These are phyloP conservation scores for Craterocephalus amniculus DNA, from an alignment of 2,797 vertebrate genomes.

Conservation along the genomic window DNA sequence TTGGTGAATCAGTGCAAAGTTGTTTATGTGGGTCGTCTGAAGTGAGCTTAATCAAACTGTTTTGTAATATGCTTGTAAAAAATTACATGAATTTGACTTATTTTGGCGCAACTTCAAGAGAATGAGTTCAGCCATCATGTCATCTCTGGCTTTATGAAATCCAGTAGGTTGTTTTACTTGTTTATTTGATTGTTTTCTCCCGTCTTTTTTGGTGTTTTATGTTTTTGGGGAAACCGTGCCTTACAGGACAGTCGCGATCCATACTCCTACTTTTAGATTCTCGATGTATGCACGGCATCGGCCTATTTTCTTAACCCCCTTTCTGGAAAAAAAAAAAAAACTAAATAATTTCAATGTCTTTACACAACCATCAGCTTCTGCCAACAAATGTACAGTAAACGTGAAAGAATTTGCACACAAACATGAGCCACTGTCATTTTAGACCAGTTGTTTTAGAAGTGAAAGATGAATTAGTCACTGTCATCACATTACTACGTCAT, in stretches of 20 bases:
- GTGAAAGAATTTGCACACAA: conserved; percentile 69
- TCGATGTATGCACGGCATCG: conserved; percentile 38
- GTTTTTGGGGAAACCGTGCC: conserved; percentile 62
- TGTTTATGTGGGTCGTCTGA: conserved; percentile 15
- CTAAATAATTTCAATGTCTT: conserved; percentile 52
- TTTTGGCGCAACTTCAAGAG: conserved; percentile 23
- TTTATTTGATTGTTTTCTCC: conserved; percentile 36
- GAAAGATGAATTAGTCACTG: conserved; percentile 43
- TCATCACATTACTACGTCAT: conserved; percentile 75
- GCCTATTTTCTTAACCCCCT: conserved; percentile 48
- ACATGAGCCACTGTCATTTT: conserved; percentile 54
- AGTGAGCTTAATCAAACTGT: conserved; percentile 2
- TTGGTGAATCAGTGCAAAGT: conserved; percentile 39
- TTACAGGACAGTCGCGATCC: conserved; percentile 41
- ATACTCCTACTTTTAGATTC: conserved; percentile 60
- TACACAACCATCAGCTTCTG: conserved; percentile 70
- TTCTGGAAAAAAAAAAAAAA: conserved; percentile 38
- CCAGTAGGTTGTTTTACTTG: not conserved
- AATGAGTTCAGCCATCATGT: conserved; percentile 19
- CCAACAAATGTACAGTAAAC: conserved; percentile 76
- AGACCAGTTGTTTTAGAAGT: conserved; percentile 40
- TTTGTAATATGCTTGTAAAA: conserved; percentile 27
- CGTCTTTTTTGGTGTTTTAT: conserved; percentile 45
- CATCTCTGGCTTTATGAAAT: conserved; percentile 25
- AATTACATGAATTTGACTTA: conserved; percentile 37